Conservation (phyloP, 1,140 invertebrate genomes). For the Euura saliciscinereae region DNA sequence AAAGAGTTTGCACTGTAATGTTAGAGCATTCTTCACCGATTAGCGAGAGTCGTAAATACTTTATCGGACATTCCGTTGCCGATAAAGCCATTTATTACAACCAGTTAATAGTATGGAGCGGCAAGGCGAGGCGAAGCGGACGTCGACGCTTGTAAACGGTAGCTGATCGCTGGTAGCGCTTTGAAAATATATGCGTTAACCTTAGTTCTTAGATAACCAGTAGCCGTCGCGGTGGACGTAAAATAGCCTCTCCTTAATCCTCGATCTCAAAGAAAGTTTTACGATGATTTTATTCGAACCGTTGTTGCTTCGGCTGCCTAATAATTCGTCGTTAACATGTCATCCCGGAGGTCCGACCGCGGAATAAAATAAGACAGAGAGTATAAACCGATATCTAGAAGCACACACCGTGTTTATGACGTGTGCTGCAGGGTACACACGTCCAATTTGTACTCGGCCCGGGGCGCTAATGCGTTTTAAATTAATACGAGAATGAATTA, state of each 20-base stretch:
- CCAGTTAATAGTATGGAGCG: no score
- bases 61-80: neutral
- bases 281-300: neutral
- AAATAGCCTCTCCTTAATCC: no score
- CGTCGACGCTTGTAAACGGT: no score
- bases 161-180: no score
- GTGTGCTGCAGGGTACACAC: slow-evolving; percentile 17
- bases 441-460: slow-evolving; percentile 34
- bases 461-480: slow-evolving; percentile 11
- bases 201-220: no score
- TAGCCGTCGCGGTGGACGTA: no score
- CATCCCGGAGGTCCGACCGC: neutral
- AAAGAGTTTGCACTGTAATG: no score
- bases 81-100: neutral
- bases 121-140: no score
- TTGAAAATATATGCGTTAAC: no score
- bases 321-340: neutral
- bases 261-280: neutral
- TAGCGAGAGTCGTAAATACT: neutral
- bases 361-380: neutral
- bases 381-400: neutral
- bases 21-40: neutral
- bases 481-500: slow-evolving; percentile 13
- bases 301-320: neutral
- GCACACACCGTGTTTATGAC: slow-evolving; percentile 35